phyloP scores from a whole-genome alignment of 2,797 vertebrate genomes.

The Dipus sagitta region DNA sequence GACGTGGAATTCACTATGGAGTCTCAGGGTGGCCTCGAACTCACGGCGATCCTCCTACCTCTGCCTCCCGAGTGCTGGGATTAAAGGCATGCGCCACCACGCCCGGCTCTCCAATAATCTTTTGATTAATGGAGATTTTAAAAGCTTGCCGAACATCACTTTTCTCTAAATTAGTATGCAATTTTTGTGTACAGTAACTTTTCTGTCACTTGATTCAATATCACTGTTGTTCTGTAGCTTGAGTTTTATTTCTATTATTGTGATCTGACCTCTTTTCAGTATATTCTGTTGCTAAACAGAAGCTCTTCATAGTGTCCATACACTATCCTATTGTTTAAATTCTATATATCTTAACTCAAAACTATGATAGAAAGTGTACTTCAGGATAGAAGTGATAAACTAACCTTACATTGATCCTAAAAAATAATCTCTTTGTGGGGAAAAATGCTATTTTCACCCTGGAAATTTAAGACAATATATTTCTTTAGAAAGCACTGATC shows the following conservation, averaged over 20 bases:
- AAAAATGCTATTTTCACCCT: conserved; percentile 62
- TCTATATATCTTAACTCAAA: conserved; percentile 60
- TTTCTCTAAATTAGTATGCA: conserved; percentile 25
- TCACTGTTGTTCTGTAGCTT: conserved; percentile 55
- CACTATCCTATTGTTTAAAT: conserved; percentile 58
- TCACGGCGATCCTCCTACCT: too few relatives aligned
- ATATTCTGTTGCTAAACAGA: conserved; percentile 55
- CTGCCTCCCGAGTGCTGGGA: too few relatives aligned
- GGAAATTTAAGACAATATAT: conserved; percentile 49
- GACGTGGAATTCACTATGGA: too few relatives aligned
- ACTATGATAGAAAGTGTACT: conserved; percentile 62
- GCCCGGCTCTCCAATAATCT: conserved; percentile 56
- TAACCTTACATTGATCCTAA: conserved; percentile 50
- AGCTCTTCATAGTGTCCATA: conserved; percentile 34
- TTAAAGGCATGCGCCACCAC: too few relatives aligned
- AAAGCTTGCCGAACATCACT: conserved; percentile 8
- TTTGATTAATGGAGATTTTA: conserved; percentile 64
- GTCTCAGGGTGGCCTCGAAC: too few relatives aligned
- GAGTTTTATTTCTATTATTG: conserved; percentile 60
- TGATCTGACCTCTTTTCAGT: conserved; percentile 60
- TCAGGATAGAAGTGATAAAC: conserved; percentile 57
- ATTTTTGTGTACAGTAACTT: conserved; percentile 50
- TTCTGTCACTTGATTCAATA: conserved; percentile 58
- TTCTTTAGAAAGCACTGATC: conserved; percentile 60
- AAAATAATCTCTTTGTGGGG: conserved; percentile 40